Evolutionary conservation across 2,797 vertebrate species (phyloP).

Genomic region (Mionectes olivaceus): DNA sequence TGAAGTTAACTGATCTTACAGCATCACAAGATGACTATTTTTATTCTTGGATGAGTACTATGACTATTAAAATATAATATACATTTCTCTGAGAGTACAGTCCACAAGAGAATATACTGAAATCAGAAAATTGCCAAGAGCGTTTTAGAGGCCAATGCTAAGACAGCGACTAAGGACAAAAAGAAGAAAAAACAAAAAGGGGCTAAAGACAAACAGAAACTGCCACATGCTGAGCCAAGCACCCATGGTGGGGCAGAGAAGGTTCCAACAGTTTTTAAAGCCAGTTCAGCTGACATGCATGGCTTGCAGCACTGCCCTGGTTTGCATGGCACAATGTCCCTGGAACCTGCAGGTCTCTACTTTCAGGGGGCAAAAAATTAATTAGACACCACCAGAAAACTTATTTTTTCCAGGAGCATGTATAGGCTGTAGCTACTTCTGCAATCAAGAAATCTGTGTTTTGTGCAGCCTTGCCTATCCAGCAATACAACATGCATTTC

Average conservation of each 20-base stretch:
- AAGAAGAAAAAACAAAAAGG: not conserved
- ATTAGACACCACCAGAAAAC: not conserved
- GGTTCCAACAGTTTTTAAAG: not conserved
- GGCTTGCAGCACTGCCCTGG: not conserved
- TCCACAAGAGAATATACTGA: not conserved
- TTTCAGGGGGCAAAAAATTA: not conserved
- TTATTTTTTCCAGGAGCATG: not conserved
- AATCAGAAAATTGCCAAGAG: not conserved
- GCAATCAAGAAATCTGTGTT: not conserved
- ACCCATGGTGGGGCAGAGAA: not conserved
- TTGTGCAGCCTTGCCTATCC: not conserved
- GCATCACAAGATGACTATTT: not conserved
- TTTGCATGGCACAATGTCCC: not conserved
- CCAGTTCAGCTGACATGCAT: not conserved
- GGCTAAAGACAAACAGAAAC: not conserved
- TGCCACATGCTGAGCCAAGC: not conserved
- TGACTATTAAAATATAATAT: not conserved
- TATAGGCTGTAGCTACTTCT: not conserved
- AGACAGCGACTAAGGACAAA: not conserved
- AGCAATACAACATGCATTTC: conserved; percentile 20
- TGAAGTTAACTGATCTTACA: not conserved
- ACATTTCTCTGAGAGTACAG: not conserved
- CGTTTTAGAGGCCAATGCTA: not conserved
- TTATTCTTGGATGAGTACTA: not conserved
- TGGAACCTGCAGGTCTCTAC: not conserved